phyloP scores from a whole-genome alignment of 2,113 vertebrate species.

The Phyllopteryx taeniolatus region DNA sequence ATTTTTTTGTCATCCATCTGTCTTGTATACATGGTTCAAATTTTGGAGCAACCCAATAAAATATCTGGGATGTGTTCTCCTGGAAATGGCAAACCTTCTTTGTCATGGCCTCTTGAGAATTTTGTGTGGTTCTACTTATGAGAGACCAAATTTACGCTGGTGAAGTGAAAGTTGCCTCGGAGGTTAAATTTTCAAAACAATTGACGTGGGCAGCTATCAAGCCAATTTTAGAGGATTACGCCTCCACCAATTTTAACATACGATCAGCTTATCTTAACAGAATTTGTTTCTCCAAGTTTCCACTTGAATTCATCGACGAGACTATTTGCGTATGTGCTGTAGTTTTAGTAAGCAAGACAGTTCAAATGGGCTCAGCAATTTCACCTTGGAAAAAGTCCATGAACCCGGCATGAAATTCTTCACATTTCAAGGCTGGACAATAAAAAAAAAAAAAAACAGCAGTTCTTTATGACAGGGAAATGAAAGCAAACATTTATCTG shows the following conservation, averaged over 20 bases:
- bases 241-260: not conserved
- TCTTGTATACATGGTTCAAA: not conserved
- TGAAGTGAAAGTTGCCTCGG: not conserved
- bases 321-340: not conserved
- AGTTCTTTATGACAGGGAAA: constrained; percentile 48
- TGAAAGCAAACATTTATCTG: constrained; percentile 38
- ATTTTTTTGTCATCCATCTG: not conserved
- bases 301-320: not conserved
- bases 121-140: not conserved
- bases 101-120: not conserved
- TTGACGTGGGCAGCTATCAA: not conserved
- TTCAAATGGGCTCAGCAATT: not conserved
- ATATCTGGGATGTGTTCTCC: not conserved
- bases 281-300: not conserved
- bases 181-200: not conserved
- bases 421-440: constrained; percentile 14
- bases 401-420: constrained; percentile 29
- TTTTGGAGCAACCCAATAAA: not conserved
- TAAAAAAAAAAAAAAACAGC: constrained; percentile 31
- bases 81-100: not conserved
- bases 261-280: not conserved
- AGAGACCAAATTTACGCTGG: not conserved
- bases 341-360: not conserved
- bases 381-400: constrained; percentile 30
- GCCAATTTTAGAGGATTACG: not conserved